Conservation (phyloP, 2,113 vertebrate species). For the Emberiza fucata region DNA sequence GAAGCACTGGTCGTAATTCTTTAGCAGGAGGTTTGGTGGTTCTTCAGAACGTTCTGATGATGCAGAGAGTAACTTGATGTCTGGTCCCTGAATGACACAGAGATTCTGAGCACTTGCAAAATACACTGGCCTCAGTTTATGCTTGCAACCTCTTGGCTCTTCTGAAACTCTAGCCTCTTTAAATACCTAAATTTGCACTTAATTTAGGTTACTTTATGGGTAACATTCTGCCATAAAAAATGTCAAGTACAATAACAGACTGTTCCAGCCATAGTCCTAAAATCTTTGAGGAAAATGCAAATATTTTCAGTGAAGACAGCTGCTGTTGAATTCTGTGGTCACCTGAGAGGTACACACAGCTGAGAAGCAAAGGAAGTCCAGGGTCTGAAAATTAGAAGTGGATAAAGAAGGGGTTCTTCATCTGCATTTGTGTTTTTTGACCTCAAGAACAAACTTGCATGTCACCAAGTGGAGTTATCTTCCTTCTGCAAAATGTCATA, state of each 20-base stretch:
- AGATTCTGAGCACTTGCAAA: background rate
- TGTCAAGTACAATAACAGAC: background rate
- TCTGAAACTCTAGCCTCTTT: background rate
- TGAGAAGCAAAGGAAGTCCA: background rate
- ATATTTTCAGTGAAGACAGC: background rate
- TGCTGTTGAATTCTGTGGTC: background rate
- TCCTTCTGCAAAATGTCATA: background rate
- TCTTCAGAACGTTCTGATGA: background rate
- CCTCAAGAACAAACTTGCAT: background rate
- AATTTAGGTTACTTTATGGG: background rate
- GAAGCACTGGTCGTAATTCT: background rate
- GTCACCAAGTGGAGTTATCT: background rate
- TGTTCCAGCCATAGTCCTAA: background rate
- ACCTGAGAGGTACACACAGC: background rate
- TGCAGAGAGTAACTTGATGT: background rate
- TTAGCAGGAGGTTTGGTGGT: background rate
- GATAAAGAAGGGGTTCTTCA: background rate
- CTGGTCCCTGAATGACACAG: background rate
- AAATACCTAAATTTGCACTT: background rate
- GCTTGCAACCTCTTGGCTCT: background rate
- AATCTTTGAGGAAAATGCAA: background rate
- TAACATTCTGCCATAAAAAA: background rate
- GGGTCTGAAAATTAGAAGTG: background rate
- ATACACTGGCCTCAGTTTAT: background rate
- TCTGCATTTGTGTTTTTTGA: background rate